Evolutionary conservation across 2,888 invertebrate species (phyloP).

Genomic region (Eremobia ochroleuca): DNA sequence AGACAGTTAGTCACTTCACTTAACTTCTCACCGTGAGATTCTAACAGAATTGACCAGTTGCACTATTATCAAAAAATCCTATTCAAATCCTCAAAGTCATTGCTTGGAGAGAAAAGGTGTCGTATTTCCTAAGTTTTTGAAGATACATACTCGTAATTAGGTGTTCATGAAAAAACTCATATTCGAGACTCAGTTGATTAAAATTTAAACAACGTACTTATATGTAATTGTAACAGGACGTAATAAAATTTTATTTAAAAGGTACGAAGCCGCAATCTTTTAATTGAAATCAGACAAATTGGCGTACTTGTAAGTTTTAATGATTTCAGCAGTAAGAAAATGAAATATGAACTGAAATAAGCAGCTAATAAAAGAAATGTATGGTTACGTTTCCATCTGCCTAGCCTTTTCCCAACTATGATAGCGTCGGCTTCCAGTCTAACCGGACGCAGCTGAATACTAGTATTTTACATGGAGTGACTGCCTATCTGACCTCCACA

Average conservation of each 20-base stretch:
- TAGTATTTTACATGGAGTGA: too few relatives aligned
- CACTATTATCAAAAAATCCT: too few relatives aligned
- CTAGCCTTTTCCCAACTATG: too few relatives aligned
- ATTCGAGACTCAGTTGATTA: neutral
- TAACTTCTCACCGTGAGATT: too few relatives aligned
- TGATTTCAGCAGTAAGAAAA: constrained; percentile 9
- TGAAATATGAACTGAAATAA: constrained; percentile 5
- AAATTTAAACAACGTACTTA: neutral
- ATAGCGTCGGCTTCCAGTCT: too few relatives aligned
- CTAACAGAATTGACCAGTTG: too few relatives aligned
- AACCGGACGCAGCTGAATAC: too few relatives aligned
- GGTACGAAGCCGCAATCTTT: constrained; percentile 8
- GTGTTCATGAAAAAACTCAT: neutral
- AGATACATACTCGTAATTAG: neutral
- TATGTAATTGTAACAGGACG: neutral
- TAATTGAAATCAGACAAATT: constrained; percentile 39
- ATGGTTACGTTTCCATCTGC: neutral
- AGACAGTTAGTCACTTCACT: too few relatives aligned
- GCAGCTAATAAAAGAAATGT: neutral
- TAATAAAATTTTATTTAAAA: constrained; percentile 29
- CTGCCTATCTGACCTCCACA: too few relatives aligned
- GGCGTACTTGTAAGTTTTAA: constrained; percentile 33
- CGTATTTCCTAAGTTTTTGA: neutral
- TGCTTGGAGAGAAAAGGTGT: neutral
- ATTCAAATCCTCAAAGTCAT: neutral